Evolutionary conservation across 2,888 invertebrate species (phyloP).

Genomic region (Drosophila anceps): DNA sequence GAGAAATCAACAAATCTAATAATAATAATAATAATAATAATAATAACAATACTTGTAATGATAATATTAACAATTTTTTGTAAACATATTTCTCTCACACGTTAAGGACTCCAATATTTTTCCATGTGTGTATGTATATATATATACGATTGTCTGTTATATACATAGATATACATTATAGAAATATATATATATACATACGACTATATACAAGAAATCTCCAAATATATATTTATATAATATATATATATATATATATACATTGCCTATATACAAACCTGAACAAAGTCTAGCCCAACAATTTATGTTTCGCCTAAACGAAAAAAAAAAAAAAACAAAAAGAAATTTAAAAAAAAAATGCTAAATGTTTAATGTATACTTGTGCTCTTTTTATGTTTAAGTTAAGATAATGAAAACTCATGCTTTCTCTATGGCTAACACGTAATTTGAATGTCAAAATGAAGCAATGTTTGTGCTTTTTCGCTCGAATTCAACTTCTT

Average conservation of each 20-base stretch:
- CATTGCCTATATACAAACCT: conserved; percentile 56
- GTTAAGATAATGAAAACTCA: conserved; percentile 38
- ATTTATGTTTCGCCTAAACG: conserved; percentile 43
- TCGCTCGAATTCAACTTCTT: conserved; percentile 54
- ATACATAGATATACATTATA: conserved; percentile 59
- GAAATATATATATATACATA: conserved; percentile 44
- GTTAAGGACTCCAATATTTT: conserved; percentile 67
- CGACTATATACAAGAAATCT: conserved; percentile 63
- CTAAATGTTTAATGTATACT: conserved; percentile 57
- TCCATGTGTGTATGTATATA: conserved; percentile 52
- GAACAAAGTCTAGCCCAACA: conserved; percentile 60
- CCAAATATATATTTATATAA: conserved; percentile 51
- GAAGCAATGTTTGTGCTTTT: conserved; percentile 41
- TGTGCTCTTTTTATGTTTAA: conserved; percentile 62
- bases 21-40: conserved; percentile 27
- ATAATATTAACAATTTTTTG: conserved; percentile 48
- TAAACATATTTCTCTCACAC: conserved; percentile 59
- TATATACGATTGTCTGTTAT: conserved; percentile 62
- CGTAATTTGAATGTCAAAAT: conserved; percentile 42
- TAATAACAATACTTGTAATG: conserved; percentile 16
- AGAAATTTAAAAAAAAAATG: conserved; percentile 33
- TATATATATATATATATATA: conserved; percentile 30
- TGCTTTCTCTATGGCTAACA: conserved; percentile 56
- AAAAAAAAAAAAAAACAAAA: conserved; percentile 13
- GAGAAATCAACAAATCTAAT: conserved; percentile 42